Evolutionary conservation across 2,113 vertebrate genomes (phyloP), one percentile per base, ranked within the genome.

Genomic region (Crotalus helleri): DNA sequence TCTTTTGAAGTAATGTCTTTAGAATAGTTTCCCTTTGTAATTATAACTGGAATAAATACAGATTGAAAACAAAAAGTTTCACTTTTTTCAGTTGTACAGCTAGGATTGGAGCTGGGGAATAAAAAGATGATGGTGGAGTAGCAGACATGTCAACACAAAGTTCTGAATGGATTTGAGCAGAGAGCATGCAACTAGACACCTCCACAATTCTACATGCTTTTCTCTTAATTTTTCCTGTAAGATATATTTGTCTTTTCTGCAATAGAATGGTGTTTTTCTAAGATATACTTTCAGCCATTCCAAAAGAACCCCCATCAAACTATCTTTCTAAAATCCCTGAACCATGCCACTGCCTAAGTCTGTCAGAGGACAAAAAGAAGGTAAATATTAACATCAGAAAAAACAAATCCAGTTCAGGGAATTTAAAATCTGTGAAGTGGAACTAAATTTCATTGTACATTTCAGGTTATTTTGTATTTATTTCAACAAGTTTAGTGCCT

Each of bases 1-100:
- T 58, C 49, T 92, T 87, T 23, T 87, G 86, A 44, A 2, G 29
- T 95, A 33, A 23, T 26, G 58, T 87, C 17, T 33, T 55, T 74
- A 29, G 49, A 90, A 19, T 4, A 0, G 15, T 93, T 24, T 3
- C 2, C 21, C 3, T 81, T 57, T 87, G 87, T 61, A 92, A 93
- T 88, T 92, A 39, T 54, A 86, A 49, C 21, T 19, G 86, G 58
- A 87, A 44, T 46, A 94, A 81, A 33, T 87, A 88, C 92, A 92
- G 69, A 55, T 92, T 87, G 61, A 53, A 91, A 88, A 49, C 15
- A 49, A 0, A 3, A 91, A 87, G 26, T 0, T 33, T 74, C 33
- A 44, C 17, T 81, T 44, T 81, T 44, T 44, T 44, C 39, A 81
- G 74, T 81, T 39, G 69, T 81, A 81, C 33, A 8, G 17, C 13